Evolutionary conservation across 2,797 vertebrate genomes (phyloP), one percentile per base, ranked within the genome.

Genomic region (Myotis daubentonii): DNA sequence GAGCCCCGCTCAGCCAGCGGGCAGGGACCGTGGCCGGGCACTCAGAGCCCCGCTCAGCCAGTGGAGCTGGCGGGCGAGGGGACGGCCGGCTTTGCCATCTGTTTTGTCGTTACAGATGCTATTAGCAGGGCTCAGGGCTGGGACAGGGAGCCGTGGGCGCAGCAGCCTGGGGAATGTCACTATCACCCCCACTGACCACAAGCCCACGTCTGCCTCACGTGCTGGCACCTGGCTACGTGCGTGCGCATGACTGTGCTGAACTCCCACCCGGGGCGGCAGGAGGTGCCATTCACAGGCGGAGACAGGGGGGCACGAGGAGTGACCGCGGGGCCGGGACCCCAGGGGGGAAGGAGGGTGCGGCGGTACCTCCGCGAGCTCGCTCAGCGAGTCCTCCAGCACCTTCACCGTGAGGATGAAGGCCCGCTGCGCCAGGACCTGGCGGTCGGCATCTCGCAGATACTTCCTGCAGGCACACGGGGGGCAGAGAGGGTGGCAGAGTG

Each of bases 381-480:
- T 99, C 98, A 99, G 99, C 16, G 99, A 99, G 98, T 99, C 99
- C 98, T 99, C 99, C 98, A 99, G 98, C 95, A 99, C 99, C 98
- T 99, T 99, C 97, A 99, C 99, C 96, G 99, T 99, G 98, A 99
- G 99, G 98, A 99, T 98, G 98, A 99, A 99, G 93, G 99, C 99
- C 97, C 99, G 98, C 95, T 99, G 99, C 76, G 99, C 99, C 99
- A 99, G 98, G 93, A 99, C 99, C 96, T 99, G 99, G 89, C 99
- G 99, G 98, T 99, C 99, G 87, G 99, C 99, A 99, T 99, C 99
- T 96, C 99, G 99, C 97, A 99, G 98, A 98, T 99, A 99, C 97
- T 99, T 99, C 98, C 99, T 99, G 97, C 2, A 90, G 96, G 88
- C 72, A 83, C 23, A 22, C 0, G 0, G 30, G 33, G 33, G 87